Evolutionary conservation across 2,797 vertebrate species (phyloP).

Genomic region (Micropoecilia bifurca): DNA sequence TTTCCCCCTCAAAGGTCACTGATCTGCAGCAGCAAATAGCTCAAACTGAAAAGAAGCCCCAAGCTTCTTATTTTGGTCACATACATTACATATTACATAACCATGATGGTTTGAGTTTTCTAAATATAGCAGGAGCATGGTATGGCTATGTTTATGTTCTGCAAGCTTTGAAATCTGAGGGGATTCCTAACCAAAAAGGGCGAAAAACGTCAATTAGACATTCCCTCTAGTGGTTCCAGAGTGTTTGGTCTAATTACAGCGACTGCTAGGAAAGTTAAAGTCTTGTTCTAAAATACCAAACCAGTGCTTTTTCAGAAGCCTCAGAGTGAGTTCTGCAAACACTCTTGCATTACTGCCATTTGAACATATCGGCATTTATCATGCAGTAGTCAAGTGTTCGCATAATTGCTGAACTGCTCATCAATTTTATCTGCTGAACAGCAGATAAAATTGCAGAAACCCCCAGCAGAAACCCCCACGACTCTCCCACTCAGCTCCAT

Average conservation of each 20-base stretch:
- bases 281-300: background rate
- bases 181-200: background rate
- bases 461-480: no score
- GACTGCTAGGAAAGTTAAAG: background rate
- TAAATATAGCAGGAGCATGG: slow-evolving; percentile 66
- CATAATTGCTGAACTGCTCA: no score
- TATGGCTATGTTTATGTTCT: slow-evolving; percentile 30
- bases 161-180: slow-evolving; percentile 3
- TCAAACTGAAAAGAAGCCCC: slow-evolving; percentile 28
- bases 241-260: background rate
- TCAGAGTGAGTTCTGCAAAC: slow-evolving; percentile 2
- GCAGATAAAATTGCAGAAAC: slow-evolving; percentile 66
- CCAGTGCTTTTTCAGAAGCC: background rate
- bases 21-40: slow-evolving; percentile 18
- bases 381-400: slow-evolving; percentile 29
- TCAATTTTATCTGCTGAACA: no score
- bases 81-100: slow-evolving; percentile 62
- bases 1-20: slow-evolving; percentile 50
- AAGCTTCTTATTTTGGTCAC: slow-evolving; percentile 54
- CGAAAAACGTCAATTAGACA: background rate
- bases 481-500: no score
- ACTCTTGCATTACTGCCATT: background rate
- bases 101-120: slow-evolving; percentile 61
- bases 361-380: background rate
- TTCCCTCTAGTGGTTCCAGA: background rate